Evolutionary conservation across 1,140 invertebrate genomes (phyloP), one percentile per base, ranked within the genome.

Genomic region (Drosophila trapezifrons): DNA sequence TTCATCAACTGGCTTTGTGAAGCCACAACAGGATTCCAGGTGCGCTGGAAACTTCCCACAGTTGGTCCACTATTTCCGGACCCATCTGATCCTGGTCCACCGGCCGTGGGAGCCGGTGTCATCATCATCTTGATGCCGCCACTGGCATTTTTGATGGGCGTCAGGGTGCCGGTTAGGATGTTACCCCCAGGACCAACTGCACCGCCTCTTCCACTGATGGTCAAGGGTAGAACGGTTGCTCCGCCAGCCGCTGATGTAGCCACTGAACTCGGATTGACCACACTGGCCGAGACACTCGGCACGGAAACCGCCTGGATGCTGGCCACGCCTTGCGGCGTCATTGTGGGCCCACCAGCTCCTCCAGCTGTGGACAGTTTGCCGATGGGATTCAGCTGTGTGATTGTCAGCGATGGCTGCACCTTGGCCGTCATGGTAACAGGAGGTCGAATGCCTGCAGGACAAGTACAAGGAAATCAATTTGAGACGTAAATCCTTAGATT

Each of bases 41-140:
- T 37, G 40, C 73, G 73, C 22, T 76, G 73, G 13, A 76, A 76
- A 4, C 73, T 74, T 2, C 62, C 42, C 22, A 66, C 51, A 9
- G 73, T 32, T 1, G 73, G 47, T 4, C 52, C 73, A 32, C 45
- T 54, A 7, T 27, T 49, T 4, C 37, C 46, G 9, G 37, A 6
- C 5, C 22, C 46, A 15, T 51, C 71, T 18, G 29, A 20, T 4
- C 51, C 58, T 3, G 37, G 27, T n/a, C 38, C 51, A 3, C 56
- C 51, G 0, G 78, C 56, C 3, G 76, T 35, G 1, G n/a, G n/a
- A n/a, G 91, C 70, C 20, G 91, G 85, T 0, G 91, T 75, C 85
- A 92, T 83, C 72, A 92, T 87, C 72, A 92, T 87, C 62, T 92
- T 92, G 9, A 91, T 90, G 15, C 91, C 79, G 3, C 84, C 83